These are phyloP conservation scores for Odontocerum albicorne DNA, from an alignment of 2,888 invertebrate genomes.

Conservation along the genomic window DNA sequence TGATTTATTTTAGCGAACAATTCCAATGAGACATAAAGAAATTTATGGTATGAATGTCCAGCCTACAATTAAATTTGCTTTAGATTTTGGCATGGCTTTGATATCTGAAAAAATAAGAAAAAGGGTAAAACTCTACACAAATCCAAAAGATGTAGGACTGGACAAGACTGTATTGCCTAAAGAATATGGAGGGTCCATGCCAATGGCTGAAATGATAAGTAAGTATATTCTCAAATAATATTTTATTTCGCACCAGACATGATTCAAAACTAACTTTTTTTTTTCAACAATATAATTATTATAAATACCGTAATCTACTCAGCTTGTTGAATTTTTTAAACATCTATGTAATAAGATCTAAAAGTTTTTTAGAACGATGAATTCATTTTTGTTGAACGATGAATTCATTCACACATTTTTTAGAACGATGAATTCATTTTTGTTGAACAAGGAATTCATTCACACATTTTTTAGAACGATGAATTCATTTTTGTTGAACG, in stretches of 20 bases:
- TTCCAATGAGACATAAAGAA: conserved; percentile 79
- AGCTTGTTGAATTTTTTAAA: no score
- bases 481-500: no score
- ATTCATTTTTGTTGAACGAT: no score
- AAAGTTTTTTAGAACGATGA: no score
- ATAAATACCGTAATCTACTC: no score
- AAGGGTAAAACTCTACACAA: conserved; percentile 67
- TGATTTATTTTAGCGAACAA: conserved; percentile 68
- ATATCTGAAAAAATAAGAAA: conserved; percentile 77
- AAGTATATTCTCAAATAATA: conserved; percentile 38
- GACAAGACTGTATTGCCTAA: conserved; percentile 69
- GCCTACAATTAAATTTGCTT: conserved; percentile 72
- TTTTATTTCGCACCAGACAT: background rate
- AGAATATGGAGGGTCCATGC: conserved; percentile 83
- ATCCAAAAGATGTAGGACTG: conserved; percentile 62
- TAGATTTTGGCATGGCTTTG: conserved; percentile 75
- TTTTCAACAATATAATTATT: no score
- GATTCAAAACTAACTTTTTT: no score
- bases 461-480: no score
- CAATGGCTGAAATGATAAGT: conserved; percentile 84
- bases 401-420: no score
- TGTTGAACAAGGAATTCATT: no score
- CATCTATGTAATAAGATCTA: no score
- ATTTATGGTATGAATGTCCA: conserved; percentile 76
- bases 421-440: no score